Evolutionary conservation across 2,113 vertebrate genomes (phyloP), one percentile per base, ranked within the genome.

Genomic region (Sinocyclocheilus maitianheensis): DNA sequence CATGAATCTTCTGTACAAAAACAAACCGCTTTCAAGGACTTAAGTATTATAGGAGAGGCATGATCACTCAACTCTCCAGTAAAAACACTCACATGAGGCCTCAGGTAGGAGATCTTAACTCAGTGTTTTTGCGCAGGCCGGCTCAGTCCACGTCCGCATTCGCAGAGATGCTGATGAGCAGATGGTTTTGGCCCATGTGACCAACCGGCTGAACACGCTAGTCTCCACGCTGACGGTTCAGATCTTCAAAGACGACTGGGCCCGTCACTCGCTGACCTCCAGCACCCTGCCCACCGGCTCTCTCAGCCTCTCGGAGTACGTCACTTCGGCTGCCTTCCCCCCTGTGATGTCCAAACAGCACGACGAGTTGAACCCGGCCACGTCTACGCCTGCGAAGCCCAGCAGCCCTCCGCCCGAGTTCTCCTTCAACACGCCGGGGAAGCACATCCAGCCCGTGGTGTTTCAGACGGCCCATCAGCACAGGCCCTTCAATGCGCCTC

Each of bases 231-330:
- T 99, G 90, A 97, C 97, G 2, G 96, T 99, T 87, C 98, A 99
- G 89, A 98, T 99, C 93, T 98, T 99, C 88, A 99, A 99, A 90
- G 98, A 99, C 85, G 98, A 99, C 89, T 99, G 98, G 98, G 94
- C 93, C 62, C 93, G 97, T 20, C 97, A 97, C 2, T 93, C 95
- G 22, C 94, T 98, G 87, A 91, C 96, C 26, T 94, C 96, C 3
- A 95, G 96, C 89, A 90, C 94, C 84, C 91, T 95, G 58, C 89
- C 96, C 51, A 90, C 94, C 81, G 95, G 90, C 85, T 91, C 96
- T 87, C 88, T 96, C 77, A 95, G 92, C 74, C 89, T 96, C 83
- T 92, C 94, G 0, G 97, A 99, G 77, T 96, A 97, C 89, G 90
- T 94, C 4, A 0, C 94, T 89, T 89, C 96, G 82, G 91, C 95